These are phyloP conservation scores for Tetragnatha versicolor DNA, from an alignment of 1,140 invertebrate species.

Conservation along the genomic window DNA sequence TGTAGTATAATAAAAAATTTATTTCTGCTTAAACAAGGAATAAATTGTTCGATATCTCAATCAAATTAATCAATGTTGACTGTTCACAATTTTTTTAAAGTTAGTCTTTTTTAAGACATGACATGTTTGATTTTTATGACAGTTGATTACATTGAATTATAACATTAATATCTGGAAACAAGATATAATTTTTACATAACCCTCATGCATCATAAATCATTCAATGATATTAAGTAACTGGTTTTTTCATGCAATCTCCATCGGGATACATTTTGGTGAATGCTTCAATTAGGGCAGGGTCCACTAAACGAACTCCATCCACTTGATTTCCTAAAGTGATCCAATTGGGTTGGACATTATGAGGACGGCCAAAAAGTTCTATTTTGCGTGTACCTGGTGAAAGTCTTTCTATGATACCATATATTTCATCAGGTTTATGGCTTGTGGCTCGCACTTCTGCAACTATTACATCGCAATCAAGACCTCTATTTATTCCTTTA, in stretches of 20 bases:
- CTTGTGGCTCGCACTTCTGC: conserved; percentile 96
- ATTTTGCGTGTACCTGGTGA: conserved; percentile 91
- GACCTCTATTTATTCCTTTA: conserved; percentile 81
- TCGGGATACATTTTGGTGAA: conserved; percentile 93
- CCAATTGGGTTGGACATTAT: conserved; percentile 99
- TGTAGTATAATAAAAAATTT: too few species aligned
- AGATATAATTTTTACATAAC: too few species aligned
- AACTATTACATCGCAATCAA: conserved; percentile 98
- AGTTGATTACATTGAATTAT: too few species aligned
- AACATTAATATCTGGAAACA: too few species aligned
- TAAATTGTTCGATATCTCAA: too few species aligned
- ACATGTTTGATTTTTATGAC: too few species aligned
- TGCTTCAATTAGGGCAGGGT: conserved; percentile 87
- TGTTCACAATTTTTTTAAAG: too few species aligned
- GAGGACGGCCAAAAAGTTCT: conserved; percentile 94
- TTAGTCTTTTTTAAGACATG: too few species aligned
- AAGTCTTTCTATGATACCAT: conserved; percentile 75
- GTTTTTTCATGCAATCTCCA: conserved; percentile 79
- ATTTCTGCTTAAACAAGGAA: too few species aligned
- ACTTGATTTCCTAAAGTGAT: conserved; percentile 95
- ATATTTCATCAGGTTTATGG: conserved; percentile 98
- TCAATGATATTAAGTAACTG: conserved; percentile 20
- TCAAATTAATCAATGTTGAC: too few species aligned
- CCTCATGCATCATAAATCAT: too few species aligned
- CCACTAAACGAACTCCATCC: conserved; percentile 90